Evolutionary conservation across 92 coral and sea anemone species (phyloP).

Genomic region (Porites cylindrica): DNA sequence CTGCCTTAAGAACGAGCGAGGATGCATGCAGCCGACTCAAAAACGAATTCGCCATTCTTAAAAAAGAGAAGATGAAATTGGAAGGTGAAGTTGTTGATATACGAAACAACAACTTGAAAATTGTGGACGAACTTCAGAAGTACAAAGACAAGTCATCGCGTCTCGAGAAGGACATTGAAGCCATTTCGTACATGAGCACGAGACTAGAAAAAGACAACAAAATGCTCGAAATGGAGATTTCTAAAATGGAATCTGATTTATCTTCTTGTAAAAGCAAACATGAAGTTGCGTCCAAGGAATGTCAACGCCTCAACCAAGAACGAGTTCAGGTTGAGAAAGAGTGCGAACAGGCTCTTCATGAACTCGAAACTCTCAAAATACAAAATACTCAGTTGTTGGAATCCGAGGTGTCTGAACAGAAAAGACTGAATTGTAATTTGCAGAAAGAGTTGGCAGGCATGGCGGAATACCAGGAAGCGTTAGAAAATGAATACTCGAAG

Average conservation of each 20-base stretch:
- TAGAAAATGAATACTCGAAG: constrained; percentile 75
- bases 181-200: constrained; percentile 63
- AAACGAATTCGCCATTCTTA: constrained; percentile 56
- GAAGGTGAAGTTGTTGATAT: constrained; percentile 52
- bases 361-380: constrained; percentile 41
- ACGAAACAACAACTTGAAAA: constrained; percentile 37
- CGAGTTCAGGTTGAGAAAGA: constrained; percentile 34
- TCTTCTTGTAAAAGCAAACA: constrained; percentile 59
- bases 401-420: constrained; percentile 52
- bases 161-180: constrained; percentile 77
- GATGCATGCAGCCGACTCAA: constrained; percentile 63
- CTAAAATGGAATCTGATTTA: constrained; percentile 73
- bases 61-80: constrained; percentile 55
- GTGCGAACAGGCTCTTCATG: constrained; percentile 44
- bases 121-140: constrained; percentile 70
- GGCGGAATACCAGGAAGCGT: constrained; percentile 83
- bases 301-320: constrained; percentile 47
- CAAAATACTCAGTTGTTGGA: constrained; percentile 49
- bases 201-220: constrained; percentile 73
- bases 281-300: constrained; percentile 16
- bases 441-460: constrained; percentile 72
- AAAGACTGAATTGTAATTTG: constrained; percentile 59
- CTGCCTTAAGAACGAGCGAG: constrained; percentile 55
- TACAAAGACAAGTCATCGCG: constrained; percentile 62
- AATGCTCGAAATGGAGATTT: constrained; percentile 59